Evolutionary conservation across 2,888 invertebrate genomes (phyloP).

Genomic region (Hipparchia sbordonii): DNA sequence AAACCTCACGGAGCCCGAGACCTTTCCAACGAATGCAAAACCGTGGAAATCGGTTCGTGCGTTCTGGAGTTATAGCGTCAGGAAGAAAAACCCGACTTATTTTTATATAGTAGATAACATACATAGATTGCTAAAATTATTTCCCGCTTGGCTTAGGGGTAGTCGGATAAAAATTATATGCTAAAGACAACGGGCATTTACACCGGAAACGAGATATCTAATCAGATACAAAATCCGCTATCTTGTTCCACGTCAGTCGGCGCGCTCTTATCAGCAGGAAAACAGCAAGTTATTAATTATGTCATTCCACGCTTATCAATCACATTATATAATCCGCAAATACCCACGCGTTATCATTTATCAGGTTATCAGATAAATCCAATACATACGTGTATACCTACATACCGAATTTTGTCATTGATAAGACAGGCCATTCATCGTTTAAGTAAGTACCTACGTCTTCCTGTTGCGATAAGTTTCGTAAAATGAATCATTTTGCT

Average conservation of each 20-base stretch:
- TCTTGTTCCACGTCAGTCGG: neutral
- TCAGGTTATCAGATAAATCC: slow-evolving; percentile 4
- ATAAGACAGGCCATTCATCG: slow-evolving; percentile 10
- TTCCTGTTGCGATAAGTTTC: slow-evolving; percentile 5
- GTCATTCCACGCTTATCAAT: slow-evolving; percentile 7
- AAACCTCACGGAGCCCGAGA: too few relatives aligned
- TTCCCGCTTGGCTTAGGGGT: too few relatives aligned
- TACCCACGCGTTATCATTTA: neutral
- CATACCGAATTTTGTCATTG: neutral
- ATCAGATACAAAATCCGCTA: neutral
- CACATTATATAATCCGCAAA: slow-evolving; percentile 1
- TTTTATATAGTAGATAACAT: too few relatives aligned
- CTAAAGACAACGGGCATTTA: too few relatives aligned
- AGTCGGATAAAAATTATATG: too few relatives aligned
- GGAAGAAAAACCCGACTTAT: too few relatives aligned
- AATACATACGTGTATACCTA: neutral
- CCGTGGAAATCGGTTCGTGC: too few relatives aligned
- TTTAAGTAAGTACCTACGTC: slow-evolving; percentile 1
- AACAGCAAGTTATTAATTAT: neutral
- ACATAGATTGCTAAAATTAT: too few relatives aligned
- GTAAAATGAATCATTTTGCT: too few relatives aligned
- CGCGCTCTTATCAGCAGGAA: neutral
- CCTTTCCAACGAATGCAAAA: too few relatives aligned
- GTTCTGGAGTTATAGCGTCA: too few relatives aligned
- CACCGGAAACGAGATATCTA: too few relatives aligned